Evolutionary conservation across 2,797 vertebrate genomes (phyloP), one percentile per base, ranked within the genome.

Genomic region (Enteromius mattozi): DNA sequence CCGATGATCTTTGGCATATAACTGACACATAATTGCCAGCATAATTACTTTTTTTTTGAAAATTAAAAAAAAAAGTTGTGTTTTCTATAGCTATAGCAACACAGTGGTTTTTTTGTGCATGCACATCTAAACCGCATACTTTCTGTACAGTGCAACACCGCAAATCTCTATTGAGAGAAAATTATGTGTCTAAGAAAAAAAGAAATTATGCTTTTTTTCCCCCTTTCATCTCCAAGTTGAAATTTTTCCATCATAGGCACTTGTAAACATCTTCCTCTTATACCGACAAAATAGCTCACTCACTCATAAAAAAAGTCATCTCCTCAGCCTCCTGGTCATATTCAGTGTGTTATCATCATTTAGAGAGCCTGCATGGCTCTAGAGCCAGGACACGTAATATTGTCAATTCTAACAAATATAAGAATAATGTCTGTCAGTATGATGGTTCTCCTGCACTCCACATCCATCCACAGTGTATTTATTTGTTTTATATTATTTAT

Each of bases 221-320:
- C 2, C 13, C 19, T 42, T 51, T 24, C 78, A n/a, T 78, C 56
- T 45, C 61, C 61, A 79, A 49, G 19, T 66, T 33, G 27, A 66
- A 19, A 35, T 66, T 66, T 79, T 79, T 79, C 59, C 45, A 49
- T 66, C 40, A 66, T 40, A 65, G 42, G 77, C 10, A 51, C 16
- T 80, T 70, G 65, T 70, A 70, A 80, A 80, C 65, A 80, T 70
- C n/a, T 81, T 70, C 47, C 66, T 81, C 33, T 69, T 80, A 80
- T 70, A 40, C 47, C 78, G 33, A 51, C 14, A 80, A 27, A 80
- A 80, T 54, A 69, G 65, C 78, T 54, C 65, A 69, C 65, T 51
- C 68, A 51, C 79, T 56, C 66, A 19, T 70, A 51, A 80, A 47
- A 45, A 45, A 80, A 21, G 51, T 71, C 80, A 81, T 71, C 80